phyloP scores from a whole-genome alignment of 2,888 invertebrate genomes.

The Mamestra brassicae region DNA sequence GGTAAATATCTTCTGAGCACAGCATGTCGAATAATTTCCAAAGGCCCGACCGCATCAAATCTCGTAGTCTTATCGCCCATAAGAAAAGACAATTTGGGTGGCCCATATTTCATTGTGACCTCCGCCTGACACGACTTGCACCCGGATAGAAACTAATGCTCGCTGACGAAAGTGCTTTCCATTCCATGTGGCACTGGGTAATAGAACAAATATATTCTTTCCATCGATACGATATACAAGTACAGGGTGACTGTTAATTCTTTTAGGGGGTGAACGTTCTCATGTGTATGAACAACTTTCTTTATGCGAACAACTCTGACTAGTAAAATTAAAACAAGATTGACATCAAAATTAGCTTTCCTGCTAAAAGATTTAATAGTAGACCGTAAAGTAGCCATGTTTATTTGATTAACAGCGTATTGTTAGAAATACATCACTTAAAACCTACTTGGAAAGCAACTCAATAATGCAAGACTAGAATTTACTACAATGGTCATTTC shows the following conservation, averaged over 20 bases:
- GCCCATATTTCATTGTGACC: slow-evolving; percentile 30
- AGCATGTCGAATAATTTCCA: not conserved
- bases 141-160: slow-evolving; percentile 15
- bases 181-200: not conserved
- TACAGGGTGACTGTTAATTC: not conserved
- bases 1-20: not conserved
- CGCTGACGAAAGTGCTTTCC: slow-evolving; percentile 16
- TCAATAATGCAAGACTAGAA: slow-evolving; percentile 46
- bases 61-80: not conserved
- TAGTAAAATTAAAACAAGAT: too few relatives aligned
- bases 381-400: not conserved
- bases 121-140: slow-evolving; percentile 13
- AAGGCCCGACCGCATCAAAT: not conserved
- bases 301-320: too few relatives aligned
- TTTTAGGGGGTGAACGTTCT: not conserved
- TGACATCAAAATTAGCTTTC: not conserved
- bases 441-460: slow-evolving; percentile 24
- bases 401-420: slow-evolving; percentile 12
- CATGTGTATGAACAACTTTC: not conserved
- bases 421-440: slow-evolving; percentile 15
- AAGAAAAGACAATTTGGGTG: slow-evolving; percentile 23
- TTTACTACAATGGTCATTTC: slow-evolving; percentile 29
- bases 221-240: not conserved
- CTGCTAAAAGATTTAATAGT: not conserved
- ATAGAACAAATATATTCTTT: not conserved